These are phyloP conservation scores for Todiramphus chloris DNA, from an alignment of 2,113 vertebrate genomes.

Conservation along the genomic window DNA sequence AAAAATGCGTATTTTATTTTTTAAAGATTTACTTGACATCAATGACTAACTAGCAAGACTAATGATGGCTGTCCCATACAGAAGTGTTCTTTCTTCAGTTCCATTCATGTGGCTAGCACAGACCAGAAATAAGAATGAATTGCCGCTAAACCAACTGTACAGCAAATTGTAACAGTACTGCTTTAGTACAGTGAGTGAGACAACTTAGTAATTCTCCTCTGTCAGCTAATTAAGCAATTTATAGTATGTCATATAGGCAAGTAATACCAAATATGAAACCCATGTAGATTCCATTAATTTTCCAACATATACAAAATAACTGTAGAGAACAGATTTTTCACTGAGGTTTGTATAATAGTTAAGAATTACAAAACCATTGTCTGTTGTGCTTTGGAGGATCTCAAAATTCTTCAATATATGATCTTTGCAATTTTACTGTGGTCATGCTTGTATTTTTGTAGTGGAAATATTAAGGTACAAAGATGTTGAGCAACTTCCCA, in stretches of 20 bases:
- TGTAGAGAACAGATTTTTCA: background rate
- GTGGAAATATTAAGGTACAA: background rate
- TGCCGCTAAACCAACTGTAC: background rate
- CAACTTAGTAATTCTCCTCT: background rate
- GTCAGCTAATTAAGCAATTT: slow-evolving; percentile 7
- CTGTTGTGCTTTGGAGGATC: background rate
- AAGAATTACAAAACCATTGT: background rate
- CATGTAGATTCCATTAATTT: background rate
- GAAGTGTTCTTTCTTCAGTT: background rate
- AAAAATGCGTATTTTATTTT: background rate
- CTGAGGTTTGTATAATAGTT: background rate
- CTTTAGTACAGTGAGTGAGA: background rate
- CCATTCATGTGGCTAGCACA: background rate
- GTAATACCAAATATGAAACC: background rate
- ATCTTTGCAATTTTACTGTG: background rate
- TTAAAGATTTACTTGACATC: background rate
- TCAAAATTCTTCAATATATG: background rate
- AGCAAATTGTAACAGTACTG: background rate
- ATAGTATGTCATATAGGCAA: background rate
- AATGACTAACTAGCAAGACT: slow-evolving; percentile 15
- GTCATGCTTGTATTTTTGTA: background rate
- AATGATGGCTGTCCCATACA: background rate
- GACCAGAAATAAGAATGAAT: background rate
- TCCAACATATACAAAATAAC: background rate
- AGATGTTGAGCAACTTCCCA: background rate